Percentiles rank a stretch among this genome's conserved stretches.
Evolutionary conservation across 2,888 invertebrate genomes (phyloP).

Genomic region (Aproaerema taeniolella): DNA sequence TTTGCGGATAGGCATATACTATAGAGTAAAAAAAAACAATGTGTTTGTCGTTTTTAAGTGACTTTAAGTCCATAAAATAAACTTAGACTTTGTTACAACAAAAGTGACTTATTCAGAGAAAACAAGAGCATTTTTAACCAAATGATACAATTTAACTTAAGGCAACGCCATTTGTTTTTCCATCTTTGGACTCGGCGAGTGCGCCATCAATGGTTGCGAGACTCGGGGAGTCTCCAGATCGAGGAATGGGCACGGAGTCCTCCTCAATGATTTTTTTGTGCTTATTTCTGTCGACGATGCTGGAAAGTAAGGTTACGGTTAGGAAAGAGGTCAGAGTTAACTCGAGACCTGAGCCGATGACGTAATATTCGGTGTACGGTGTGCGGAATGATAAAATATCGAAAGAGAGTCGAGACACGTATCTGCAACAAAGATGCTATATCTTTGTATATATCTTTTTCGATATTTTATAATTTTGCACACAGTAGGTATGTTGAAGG

Average conservation of each 20-base stretch:
- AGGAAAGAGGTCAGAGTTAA: neutral
- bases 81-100: neutral
- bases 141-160: neutral
- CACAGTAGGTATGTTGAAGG: too few relatives aligned
- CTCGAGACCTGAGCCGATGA: neutral
- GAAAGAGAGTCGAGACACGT: neutral
- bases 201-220: constrained; percentile 57
- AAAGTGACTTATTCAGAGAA: neutral
- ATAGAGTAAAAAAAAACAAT: neutral
- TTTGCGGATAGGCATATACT: neutral
- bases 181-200: neutral
- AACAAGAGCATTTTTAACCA: neutral
- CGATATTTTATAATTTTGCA: too few relatives aligned
- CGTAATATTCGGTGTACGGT: neutral
- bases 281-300: constrained; percentile 48
- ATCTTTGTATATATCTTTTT: too few relatives aligned
- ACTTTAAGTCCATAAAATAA: neutral
- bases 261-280: constrained; percentile 63
- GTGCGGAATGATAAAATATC: neutral
- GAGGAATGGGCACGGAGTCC: constrained; percentile 43
- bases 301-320: neutral
- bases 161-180: neutral
- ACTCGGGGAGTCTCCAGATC: constrained; percentile 42
- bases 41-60: neutral
- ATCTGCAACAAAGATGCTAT: too few relatives aligned